Base-by-base conservation (phyloP, 1,140 invertebrate genomes). In the Conus betulinus region DNA sequence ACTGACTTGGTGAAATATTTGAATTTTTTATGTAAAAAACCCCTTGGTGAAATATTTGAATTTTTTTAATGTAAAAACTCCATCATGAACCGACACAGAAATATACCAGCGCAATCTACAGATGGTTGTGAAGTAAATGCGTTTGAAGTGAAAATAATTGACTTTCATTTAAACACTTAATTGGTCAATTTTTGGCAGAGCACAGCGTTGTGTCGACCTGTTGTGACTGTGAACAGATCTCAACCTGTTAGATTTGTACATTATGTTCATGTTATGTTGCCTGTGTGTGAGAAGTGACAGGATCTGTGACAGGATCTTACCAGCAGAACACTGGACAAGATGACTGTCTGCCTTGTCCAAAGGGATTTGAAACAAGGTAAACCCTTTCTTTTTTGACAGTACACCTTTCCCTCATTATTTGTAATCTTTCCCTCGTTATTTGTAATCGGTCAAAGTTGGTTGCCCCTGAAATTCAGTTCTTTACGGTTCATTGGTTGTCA, bases 311-410 rank as follows among this genome's bases (percentile, higher is more conserved):
- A 84, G 83, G 83, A 20, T 84, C 83, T 13, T 84, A 63, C 39
- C 83, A 84, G 67, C 63, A 84, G 27, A 60, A 11, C 11, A 84
- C 83, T 13, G 83, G 83, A 11, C 20, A 27, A 27, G 39, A 25
- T 2, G 55, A 51, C 23, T 84, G 83, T 11, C 5, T 25, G 20
- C 55, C 83, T 6, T 84, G 83, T 63, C 55, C 57, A 15, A 67
- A 27, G 39, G 83, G 83, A 15, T 84, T 84, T 84, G 83, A 84
- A 27, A 23, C 83, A 63, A 84, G 39, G 83, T 84, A 84, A 5
- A 23, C 63, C 27, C 5, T 27, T n/a, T 60, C 15, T 27, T 57
- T 57, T 55, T 57, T 84, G 23, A 84, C 17, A 17, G 6, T 81
- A 60, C 17, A 57, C 8, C 13, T 10, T 17, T 39, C 13, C 6